Conservation (phyloP, 1,140 invertebrate species). For the Lasaia peninsularis region DNA sequence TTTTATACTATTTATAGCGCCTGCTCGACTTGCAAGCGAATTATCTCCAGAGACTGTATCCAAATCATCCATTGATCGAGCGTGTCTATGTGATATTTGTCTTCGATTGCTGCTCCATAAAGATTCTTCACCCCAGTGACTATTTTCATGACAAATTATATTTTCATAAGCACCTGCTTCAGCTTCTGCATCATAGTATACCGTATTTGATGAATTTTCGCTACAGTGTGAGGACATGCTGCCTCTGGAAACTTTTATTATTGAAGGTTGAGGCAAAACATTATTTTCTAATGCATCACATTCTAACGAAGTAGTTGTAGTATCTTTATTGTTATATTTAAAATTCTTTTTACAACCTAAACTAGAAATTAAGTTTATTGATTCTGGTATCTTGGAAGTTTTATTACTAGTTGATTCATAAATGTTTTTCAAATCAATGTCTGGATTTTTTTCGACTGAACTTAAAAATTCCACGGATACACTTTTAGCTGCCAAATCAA, state of each 20-base stretch:
- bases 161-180: slow-evolving; percentile 64
- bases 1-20: slow-evolving; percentile 64
- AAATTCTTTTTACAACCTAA: slow-evolving; percentile 74
- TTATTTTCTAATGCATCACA: slow-evolving; percentile 31
- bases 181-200: slow-evolving; percentile 70
- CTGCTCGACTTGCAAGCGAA: slow-evolving; percentile 40
- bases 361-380: slow-evolving; percentile 65
- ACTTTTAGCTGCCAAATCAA: slow-evolving; percentile 81
- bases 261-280: slow-evolving; percentile 33
- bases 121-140: slow-evolving; percentile 89
- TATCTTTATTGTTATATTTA: slow-evolving; percentile 36
- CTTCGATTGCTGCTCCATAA: slow-evolving; percentile 88
- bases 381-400: slow-evolving; percentile 78
- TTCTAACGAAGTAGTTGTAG: slow-evolving; percentile 36
- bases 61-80: slow-evolving; percentile 87
- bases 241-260: slow-evolving; percentile 49
- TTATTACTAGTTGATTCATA: slow-evolving; percentile 84
- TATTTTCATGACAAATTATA: slow-evolving; percentile 78
- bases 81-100: slow-evolving; percentile 87
- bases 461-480: slow-evolving; percentile 83
- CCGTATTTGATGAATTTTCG: slow-evolving; percentile 66
- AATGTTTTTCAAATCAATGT: slow-evolving; percentile 87
- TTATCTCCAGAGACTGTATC: slow-evolving; percentile 76
- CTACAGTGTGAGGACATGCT: slow-evolving; percentile 72
- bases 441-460: slow-evolving; percentile 81